Percentiles rank a stretch among this genome's conserved stretches.
Conservation (phyloP, 64 coral and sea anemone species). For the Pocillopora damicornis region DNA sequence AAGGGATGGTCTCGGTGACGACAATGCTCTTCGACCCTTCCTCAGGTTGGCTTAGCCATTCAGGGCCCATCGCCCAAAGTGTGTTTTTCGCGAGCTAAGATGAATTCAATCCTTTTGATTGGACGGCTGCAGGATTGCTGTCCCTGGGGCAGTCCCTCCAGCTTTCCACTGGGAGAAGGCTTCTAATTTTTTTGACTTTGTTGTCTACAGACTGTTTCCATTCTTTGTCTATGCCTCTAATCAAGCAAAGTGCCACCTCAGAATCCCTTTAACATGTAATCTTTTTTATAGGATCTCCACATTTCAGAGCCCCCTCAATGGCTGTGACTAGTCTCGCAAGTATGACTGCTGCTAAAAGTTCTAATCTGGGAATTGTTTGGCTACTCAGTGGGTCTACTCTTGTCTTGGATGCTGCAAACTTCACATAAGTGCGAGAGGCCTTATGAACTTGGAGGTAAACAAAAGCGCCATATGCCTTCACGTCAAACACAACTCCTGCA, state of each 20-base stretch:
- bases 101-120: constrained; percentile 19
- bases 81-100: background rate
- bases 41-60: constrained; percentile 9
- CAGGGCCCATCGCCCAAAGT: constrained; percentile 7
- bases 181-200: constrained; percentile 13
- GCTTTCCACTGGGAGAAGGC: background rate
- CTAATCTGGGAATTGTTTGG: constrained; percentile 22
- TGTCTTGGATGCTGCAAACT: constrained; percentile 23
- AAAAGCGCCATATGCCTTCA: constrained; percentile 30
- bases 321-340: background rate
- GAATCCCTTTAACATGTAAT: constrained; percentile 25
- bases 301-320: background rate
- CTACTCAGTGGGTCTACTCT: background rate
- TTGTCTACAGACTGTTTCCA: constrained; percentile 37
- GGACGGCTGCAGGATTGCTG: constrained; percentile 19
- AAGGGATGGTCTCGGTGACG: background rate
- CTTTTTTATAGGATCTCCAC: background rate
- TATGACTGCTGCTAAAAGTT: constrained; percentile 7
- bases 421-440: background rate
- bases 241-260: background rate
- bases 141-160: background rate
- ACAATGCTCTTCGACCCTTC: background rate
- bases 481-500: constrained; percentile 47
- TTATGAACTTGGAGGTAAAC: constrained; percentile 24
- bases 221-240: background rate